Evolutionary conservation across 2,113 vertebrate species (phyloP).

Genomic region (Carettochelys insculpta): DNA sequence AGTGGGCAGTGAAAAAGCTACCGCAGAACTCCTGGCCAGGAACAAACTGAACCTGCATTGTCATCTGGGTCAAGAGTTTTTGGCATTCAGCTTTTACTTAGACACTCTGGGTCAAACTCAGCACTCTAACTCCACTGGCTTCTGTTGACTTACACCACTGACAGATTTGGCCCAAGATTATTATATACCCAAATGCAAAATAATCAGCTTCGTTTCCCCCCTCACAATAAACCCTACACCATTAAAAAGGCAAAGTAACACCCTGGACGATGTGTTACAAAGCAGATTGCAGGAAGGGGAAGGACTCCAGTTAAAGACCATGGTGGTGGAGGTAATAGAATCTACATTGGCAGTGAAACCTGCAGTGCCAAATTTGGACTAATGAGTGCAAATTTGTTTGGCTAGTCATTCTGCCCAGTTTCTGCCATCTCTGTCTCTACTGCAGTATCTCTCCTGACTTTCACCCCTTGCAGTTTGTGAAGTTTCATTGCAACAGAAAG

Average conservation of each 20-base stretch:
- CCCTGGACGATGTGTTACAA: not conserved
- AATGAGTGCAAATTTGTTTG: not conserved
- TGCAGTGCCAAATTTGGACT: not conserved
- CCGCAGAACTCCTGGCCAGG: not conserved
- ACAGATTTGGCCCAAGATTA: not conserved
- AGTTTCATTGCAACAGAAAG: not conserved
- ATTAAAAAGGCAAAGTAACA: not conserved
- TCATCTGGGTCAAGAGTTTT: not conserved
- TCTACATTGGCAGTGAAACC: not conserved
- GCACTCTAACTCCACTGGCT: not conserved
- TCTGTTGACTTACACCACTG: not conserved
- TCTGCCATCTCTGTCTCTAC: not conserved
- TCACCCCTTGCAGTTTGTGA: not conserved
- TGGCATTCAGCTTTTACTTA: not conserved
- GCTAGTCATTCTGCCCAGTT: not conserved
- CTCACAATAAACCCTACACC: not conserved
- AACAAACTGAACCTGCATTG: not conserved
- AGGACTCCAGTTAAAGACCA: not conserved
- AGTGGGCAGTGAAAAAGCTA: not conserved
- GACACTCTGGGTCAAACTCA: not conserved
- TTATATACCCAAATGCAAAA: not conserved
- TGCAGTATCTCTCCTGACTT: conserved; percentile 8
- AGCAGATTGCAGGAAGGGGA: not conserved
- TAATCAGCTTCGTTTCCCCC: not conserved
- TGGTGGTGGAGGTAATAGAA: not conserved